phyloP scores from a whole-genome alignment of 2,888 invertebrate genomes.

The Caenorhabditis virilis region DNA sequence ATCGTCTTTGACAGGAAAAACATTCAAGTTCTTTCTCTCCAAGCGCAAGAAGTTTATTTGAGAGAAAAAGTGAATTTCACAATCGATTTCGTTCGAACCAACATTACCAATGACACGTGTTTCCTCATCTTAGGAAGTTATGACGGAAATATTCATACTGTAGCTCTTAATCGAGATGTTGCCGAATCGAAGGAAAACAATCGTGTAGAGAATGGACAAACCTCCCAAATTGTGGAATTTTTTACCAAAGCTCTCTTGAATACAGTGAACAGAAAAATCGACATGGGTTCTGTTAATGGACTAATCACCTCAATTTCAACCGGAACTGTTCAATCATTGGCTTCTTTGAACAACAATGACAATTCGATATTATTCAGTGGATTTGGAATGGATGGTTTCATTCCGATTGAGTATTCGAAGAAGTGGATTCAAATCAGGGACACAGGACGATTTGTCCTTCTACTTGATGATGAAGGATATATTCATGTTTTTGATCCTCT shows the following conservation, averaged over 20 bases:
- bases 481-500: conserved; percentile 28
- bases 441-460: conserved; percentile 20
- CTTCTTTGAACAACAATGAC: conserved; percentile 3
- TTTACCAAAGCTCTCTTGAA: neutral
- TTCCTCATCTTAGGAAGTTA: conserved; percentile 18
- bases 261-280: neutral
- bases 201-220: too few relatives aligned
- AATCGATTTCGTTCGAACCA: conserved; percentile 21
- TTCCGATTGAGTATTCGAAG: conserved; percentile 9
- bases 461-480: conserved; percentile 14
- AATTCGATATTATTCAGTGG: too few relatives aligned
- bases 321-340: conserved; percentile 18
- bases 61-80: conserved; percentile 7
- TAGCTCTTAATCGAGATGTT: conserved; percentile 13
- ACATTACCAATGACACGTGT: conserved; percentile 9
- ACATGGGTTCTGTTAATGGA: neutral
- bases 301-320: too few relatives aligned
- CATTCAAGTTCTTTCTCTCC: conserved; percentile 17
- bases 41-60: conserved; percentile 17
- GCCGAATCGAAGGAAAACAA: conserved; percentile 19
- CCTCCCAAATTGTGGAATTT: too few relatives aligned
- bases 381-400: too few relatives aligned
- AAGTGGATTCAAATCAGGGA: conserved; percentile 17
- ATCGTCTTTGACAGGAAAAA: conserved; percentile 9
- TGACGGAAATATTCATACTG: conserved; percentile 5